Evolutionary conservation across 2,888 invertebrate genomes (phyloP).

Genomic region (Globia sparganii): DNA sequence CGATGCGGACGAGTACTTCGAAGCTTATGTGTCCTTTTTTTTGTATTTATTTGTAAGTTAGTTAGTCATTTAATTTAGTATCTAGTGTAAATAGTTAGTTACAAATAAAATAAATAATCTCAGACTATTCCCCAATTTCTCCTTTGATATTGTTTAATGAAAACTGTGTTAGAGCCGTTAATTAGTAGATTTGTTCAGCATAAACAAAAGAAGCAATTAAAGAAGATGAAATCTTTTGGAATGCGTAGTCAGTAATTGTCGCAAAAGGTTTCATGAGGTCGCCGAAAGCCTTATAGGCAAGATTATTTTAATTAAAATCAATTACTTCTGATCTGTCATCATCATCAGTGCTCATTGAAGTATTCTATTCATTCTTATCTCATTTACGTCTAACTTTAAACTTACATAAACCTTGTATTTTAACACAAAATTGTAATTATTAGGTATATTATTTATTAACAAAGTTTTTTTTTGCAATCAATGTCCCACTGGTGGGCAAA

Average conservation of each 20-base stretch:
- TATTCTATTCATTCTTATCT: slow-evolving; percentile 10
- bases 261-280: slow-evolving; percentile 41
- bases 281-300: slow-evolving; percentile 28
- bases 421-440: background rate
- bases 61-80: too few relatives aligned
- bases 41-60: too few relatives aligned
- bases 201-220: slow-evolving; percentile 40
- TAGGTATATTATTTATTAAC: background rate
- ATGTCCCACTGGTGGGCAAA: too few relatives aligned
- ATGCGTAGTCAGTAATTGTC: slow-evolving; percentile 24
- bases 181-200: slow-evolving; percentile 11
- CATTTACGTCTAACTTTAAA: slow-evolving; percentile 7
- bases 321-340: slow-evolving; percentile 23
- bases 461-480: too few relatives aligned
- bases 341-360: slow-evolving; percentile 14
- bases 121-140: background rate
- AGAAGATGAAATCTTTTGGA: slow-evolving; percentile 34
- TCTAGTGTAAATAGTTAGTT: too few relatives aligned
- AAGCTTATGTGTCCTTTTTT: too few relatives aligned
- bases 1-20: too few relatives aligned
- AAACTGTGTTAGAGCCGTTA: background rate
- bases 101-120: too few relatives aligned
- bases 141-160: slow-evolving; percentile 22
- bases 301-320: slow-evolving; percentile 52
- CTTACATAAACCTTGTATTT: background rate